Evolutionary conservation across 2,113 vertebrate species (phyloP), one percentile per base, ranked within the genome.

Genomic region (Uropsilus gracilis): DNA sequence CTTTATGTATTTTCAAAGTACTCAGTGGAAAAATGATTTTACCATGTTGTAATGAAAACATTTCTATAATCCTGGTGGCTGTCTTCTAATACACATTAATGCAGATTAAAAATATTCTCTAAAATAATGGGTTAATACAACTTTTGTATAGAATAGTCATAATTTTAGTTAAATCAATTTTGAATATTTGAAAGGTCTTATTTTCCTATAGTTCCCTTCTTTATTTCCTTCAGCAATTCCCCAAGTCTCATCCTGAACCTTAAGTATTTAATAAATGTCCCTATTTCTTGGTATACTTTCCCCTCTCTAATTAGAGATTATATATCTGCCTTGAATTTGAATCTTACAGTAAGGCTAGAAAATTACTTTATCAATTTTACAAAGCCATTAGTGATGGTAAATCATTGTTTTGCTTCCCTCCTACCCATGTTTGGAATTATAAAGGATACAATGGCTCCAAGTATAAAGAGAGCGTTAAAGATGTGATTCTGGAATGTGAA

Each of bases 391-490:
- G 53, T 39, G 64, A 77, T 32, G 42, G 5, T 18, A 55, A 53
- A 66, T 34, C 37, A 16, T 69, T 73, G n/a, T 57, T 2, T 50
- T 84, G 89, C 73, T 53, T 37, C 28, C 42, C 53, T 78, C 39
- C 71, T 53, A 90, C 26, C 72, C 75, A 46, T 39, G 2, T 34
- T 86, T 42, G 59, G 6, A 26, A 37, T 68, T 91, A 2, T 78
- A 80, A 99, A 99, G 99, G 99, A 99, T 99, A 99, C 99, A 97
- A 99, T 98, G 94, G 98, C 98, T 86, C 98, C 99, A 17, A 97
- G 98, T 97, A 99, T 98, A 96, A 99, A 99, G 90, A 99, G 90
- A 50, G 97, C 98, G 93, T 98, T 98, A 97, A 99, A 99, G 97
- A 98, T 98, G 75, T 99, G 99, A 91, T 98, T 98, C 97, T 98